Evolutionary conservation across 1,140 invertebrate species (phyloP).

Genomic region (Bombus cullumanus): DNA sequence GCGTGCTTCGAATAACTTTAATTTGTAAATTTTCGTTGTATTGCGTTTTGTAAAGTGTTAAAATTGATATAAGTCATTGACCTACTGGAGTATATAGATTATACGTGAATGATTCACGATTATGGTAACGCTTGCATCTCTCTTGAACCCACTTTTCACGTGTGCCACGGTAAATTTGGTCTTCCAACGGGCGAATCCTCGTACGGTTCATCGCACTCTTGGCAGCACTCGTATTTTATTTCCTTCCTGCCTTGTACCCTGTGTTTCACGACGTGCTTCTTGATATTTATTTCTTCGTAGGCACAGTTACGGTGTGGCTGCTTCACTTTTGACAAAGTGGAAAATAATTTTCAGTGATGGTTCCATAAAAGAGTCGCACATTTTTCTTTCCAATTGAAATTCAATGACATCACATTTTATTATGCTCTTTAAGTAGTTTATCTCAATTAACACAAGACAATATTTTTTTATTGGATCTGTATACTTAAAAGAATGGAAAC

Average conservation of each 20-base stretch:
- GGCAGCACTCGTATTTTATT: slow-evolving; percentile 62
- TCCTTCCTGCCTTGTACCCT: slow-evolving; percentile 35
- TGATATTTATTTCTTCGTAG: slow-evolving; percentile 49
- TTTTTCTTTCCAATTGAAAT: background rate
- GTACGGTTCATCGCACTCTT: slow-evolving; percentile 61
- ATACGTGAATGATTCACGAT: slow-evolving; percentile 56
- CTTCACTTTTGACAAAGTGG: slow-evolving; percentile 16
- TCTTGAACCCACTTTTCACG: slow-evolving; percentile 56
- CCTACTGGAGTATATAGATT: slow-evolving; percentile 15
- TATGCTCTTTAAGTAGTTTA: background rate
- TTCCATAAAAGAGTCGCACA: background rate
- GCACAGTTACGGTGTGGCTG: background rate
- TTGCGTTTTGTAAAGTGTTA: background rate
- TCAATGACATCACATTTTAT: background rate
- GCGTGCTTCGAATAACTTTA: background rate
- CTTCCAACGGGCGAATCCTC: slow-evolving; percentile 46
- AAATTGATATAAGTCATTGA: slow-evolving; percentile 6
- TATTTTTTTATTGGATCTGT: too few relatives aligned
- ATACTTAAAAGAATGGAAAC: too few relatives aligned
- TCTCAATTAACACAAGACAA: background rate
- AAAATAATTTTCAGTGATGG: background rate
- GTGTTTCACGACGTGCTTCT: slow-evolving; percentile 38
- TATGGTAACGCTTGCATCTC: slow-evolving; percentile 46
- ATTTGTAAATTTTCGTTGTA: background rate
- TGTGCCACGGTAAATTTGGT: slow-evolving; percentile 52